These are phyloP conservation scores for Parnassius glacialis DNA, from an alignment of 2,888 invertebrate genomes.

Conservation along the genomic window DNA sequence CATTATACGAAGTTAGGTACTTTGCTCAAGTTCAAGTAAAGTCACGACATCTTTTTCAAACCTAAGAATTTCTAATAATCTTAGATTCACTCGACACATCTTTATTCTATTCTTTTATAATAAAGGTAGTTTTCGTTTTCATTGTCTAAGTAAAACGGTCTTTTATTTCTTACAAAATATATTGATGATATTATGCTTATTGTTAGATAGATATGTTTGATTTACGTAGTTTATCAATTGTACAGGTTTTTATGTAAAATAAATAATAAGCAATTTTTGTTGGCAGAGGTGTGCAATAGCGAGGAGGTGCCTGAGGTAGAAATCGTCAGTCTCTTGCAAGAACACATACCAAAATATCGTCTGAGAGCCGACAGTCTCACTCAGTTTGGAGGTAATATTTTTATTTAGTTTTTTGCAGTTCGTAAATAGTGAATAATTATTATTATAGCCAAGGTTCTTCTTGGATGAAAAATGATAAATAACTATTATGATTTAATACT, in stretches of 20 bases:
- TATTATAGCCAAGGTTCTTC: too few relatives aligned
- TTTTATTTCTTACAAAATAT: not conserved
- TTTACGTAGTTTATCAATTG: slow-evolving; percentile 9
- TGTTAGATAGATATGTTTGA: not conserved
- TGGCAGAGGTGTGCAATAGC: slow-evolving; percentile 94
- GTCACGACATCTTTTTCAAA: slow-evolving; percentile 56
- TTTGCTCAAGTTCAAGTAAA: slow-evolving; percentile 52
- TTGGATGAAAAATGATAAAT: too few relatives aligned
- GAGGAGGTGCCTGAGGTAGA: slow-evolving; percentile 97
- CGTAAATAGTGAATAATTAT: not conserved
- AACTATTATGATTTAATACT: too few relatives aligned
- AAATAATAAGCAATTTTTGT: slow-evolving; percentile 46
- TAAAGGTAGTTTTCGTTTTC: slow-evolving; percentile 34
- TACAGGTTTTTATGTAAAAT: slow-evolving; percentile 20
- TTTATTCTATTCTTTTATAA: slow-evolving; percentile 29
- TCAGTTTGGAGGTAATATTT: slow-evolving; percentile 90
- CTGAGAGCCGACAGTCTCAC: slow-evolving; percentile 96
- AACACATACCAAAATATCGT: slow-evolving; percentile 96
- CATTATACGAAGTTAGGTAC: slow-evolving; percentile 33
- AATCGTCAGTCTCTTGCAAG: slow-evolving; percentile 96
- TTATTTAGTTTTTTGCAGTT: not conserved
- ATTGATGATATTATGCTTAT: not conserved
- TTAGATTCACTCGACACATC: slow-evolving; percentile 27
- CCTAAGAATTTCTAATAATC: slow-evolving; percentile 54
- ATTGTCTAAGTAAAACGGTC: slow-evolving; percentile 4